A percentile compares a stretch with the other conserved stretches of the same genome.
Evolutionary conservation across 2,113 vertebrate species (phyloP).

Genomic region (Zapornia atra): DNA sequence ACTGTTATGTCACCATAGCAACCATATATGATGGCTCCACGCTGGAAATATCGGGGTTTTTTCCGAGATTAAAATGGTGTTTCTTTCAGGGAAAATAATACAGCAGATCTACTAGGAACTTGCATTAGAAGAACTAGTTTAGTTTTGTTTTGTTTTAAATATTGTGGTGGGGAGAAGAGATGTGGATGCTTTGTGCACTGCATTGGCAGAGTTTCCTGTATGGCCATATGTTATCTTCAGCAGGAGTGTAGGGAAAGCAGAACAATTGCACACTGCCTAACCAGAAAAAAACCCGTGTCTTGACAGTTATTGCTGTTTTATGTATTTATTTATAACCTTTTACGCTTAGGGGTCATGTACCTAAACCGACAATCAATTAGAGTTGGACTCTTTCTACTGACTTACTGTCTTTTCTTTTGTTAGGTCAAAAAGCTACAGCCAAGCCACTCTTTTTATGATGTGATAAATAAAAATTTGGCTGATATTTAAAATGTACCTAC

Average conservation of each 20-base stretch:
- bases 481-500: not conserved
- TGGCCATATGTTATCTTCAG: not conserved
- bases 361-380: not conserved
- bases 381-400: not conserved
- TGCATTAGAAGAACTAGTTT: not conserved
- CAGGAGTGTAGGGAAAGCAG: not conserved
- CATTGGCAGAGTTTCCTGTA: not conserved
- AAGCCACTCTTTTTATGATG: not conserved
- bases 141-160: not conserved
- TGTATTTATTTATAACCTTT: not conserved
- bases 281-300: not conserved
- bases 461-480: not conserved
- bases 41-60: not conserved
- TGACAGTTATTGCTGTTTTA: not conserved
- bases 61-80: not conserved
- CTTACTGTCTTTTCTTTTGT: not conserved
- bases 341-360: not conserved
- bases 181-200: not conserved
- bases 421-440: not conserved
- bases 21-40: constrained; percentile 30
- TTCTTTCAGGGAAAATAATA: not conserved
- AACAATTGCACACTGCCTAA: not conserved
- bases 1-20: constrained; percentile 54
- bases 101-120: not conserved
- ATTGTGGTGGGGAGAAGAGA: not conserved